Percentiles rank a stretch among this genome's conserved stretches.
These are phyloP conservation scores for Strix uralensis DNA, from an alignment of 2,113 vertebrate genomes.

Conservation along the genomic window DNA sequence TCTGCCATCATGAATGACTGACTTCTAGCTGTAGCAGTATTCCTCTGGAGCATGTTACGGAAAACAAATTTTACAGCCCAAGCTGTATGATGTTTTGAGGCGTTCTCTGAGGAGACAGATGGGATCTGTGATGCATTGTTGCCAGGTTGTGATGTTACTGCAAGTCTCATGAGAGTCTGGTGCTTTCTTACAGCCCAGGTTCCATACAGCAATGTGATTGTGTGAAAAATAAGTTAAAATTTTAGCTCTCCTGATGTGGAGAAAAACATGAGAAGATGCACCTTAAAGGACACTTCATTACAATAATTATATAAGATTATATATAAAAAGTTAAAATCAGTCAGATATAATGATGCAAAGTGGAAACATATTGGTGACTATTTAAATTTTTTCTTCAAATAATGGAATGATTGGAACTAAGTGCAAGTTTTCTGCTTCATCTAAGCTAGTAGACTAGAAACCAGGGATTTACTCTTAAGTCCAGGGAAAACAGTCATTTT, in stretches of 20 bases:
- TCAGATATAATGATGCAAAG: background rate
- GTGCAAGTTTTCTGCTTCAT: background rate
- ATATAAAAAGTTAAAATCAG: background rate
- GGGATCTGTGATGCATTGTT: background rate
- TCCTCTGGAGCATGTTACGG: background rate
- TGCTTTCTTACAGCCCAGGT: background rate
- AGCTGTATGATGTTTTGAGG: background rate
- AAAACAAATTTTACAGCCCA: background rate
- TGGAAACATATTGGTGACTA: background rate
- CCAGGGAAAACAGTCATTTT: background rate
- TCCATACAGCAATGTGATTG: background rate
- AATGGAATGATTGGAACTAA: background rate
- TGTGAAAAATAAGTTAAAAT: background rate
- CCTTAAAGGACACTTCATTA: background rate
- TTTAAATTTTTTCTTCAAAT: background rate
- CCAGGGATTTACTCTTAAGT: background rate
- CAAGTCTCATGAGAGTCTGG: background rate
- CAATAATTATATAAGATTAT: background rate
- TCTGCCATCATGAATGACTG: background rate
- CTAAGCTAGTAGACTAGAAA: background rate
- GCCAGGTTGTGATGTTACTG: background rate
- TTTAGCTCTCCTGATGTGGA: background rate
- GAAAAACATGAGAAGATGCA: background rate
- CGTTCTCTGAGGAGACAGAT: background rate
- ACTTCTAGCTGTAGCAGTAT: background rate